Evolutionary conservation across 2,888 invertebrate species (phyloP), one percentile per base, ranked within the genome.

Genomic region (Machimus atricapillus): DNA sequence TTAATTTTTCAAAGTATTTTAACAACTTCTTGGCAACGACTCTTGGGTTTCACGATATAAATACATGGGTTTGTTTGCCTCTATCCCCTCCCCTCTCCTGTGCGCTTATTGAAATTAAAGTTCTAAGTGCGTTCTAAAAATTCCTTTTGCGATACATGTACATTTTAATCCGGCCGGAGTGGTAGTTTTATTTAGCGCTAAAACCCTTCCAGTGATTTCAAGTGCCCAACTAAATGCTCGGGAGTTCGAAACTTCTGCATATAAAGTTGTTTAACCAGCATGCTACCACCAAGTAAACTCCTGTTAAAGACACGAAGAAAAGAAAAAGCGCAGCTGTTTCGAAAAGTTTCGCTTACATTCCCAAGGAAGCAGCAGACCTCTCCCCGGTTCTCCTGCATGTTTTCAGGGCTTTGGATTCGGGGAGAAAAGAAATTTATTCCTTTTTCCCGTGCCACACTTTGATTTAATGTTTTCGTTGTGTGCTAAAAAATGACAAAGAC

Each of bases 391-490:
- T n/a, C 27, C 76, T 76, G 76, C 76, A 76, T 76, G 37, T 19
- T 34, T 19, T 37, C 76, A n/a, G 34, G 34, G 37, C 37, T 52
- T 52, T 52, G 66, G 19, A 37, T 14, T 34, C 14, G 76, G 34
- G 27, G 19, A 31, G 37, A 76, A 76, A 76, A 76, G 76, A 37
- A 76, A 76, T 76, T 76, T 76, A 76, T 76, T 76, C 76, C 76
- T 76, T 27, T 76, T 76, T 37, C 34, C 37, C 19, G n/a, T 37
- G 66, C 76, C 76, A 76, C 76, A 76, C 34, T 76, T 76, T 76
- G 76, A 76, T 76, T 76, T 76, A 76, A 76, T 76, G 76, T 76
- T 76, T 76, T 76, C 37, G 76, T 76, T 76, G 37, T 76, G 76
- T 37, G 37, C 76, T 66, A 27, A 76, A 76, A 76, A 76, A 37